Evolutionary conservation across 1,140 invertebrate species (phyloP), one percentile per base, ranked within the genome.

Genomic region (Bombus haemorrhoidalis): DNA sequence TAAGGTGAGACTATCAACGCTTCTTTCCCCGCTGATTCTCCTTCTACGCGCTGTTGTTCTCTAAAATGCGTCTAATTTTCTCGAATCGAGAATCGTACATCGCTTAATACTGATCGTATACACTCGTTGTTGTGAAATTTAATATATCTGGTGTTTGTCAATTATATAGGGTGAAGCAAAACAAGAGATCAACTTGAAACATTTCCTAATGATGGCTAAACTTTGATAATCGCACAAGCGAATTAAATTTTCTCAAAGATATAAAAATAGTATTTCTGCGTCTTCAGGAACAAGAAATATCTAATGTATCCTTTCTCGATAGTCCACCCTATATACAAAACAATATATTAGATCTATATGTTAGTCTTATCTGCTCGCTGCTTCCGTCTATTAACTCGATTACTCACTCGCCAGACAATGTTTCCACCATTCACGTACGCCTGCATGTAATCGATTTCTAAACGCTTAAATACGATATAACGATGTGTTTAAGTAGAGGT

Each of bases 1-100:
- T 94, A 92, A 94, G 94, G 94, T 94, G 88, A 94, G 91, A 85
- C 57, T 59, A 81, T 86, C 82, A 53, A 86, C 43, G 87, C 84
- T 89, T 91, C 79, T 83, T 64, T 69, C 69, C 66, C 76, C 53
- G 53, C 66, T 73, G 43, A 22, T 47, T 72, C n/a, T 43, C 37
- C 25, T 72, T 81, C 43, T 43, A 41, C 22, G 37, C 57, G 22
- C n/a, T 12, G 28, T n/a, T 34, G 15, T 18, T 8, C 13, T 34
- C 13, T 41, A 3, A 34, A 62, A 83, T 34, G 8, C 15, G 13
- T 43, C 32, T 37, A 32, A 37, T 43, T 39, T 41, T 13, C 6
- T 62, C 32, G 1, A 62, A 39, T 39, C 32, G 39, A 43, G 22
- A 47, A 82, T 74, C 57, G 43, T 53, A n/a, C 9, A 47, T 62